Base-by-base conservation (phyloP, 2,888 invertebrate species). In the Bhutanitis thaidina region DNA sequence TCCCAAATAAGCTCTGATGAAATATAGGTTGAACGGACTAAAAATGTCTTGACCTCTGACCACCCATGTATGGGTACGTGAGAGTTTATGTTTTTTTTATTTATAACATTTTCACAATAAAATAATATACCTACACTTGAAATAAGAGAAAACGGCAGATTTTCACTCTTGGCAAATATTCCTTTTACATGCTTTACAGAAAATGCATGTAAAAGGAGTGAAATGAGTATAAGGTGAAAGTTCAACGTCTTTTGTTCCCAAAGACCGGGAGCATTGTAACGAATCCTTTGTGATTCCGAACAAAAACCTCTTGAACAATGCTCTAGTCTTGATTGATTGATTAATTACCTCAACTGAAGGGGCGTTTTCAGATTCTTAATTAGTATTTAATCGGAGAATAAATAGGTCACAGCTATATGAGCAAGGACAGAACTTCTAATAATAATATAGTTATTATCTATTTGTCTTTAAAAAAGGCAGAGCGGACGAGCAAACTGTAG, bases 251-350 rank as follows among this genome's bases (percentile, higher is more conserved):
- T 65, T 71, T 66, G 67, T 68, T 59, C 62, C 35, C 35, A 66
- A 20, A 65, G 69, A 64, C 62, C 58, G 64, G 62, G 55, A 56
- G 71, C 71, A 71, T 74, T 71, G 68, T 70, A 55, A 58, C 58
- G 59, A 58, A 59, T 65, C 77, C 74, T 79, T 83, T 80, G 81
- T 74, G 56, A 58, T 45, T 43, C 52, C 32, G 75, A 76, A 80
- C 79, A 79, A 80, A 49, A 77, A 78, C 69, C 67, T 62, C 52
- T 39, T 50, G 68, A 77, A 84, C 82, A 84, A 82, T 74, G 65
- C 60, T 56, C 64, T 54, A 55, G 52, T 59, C 57, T 32, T 63
- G 71, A 79, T 77, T 75, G 80, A 81, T 81, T 84, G 80, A 83
- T 82, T 82, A 82, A 81, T 81, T 80, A 77, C 73, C 67, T 74